Conservation (phyloP, 2,888 invertebrate genomes). For the Limnephilus marmoratus region DNA sequence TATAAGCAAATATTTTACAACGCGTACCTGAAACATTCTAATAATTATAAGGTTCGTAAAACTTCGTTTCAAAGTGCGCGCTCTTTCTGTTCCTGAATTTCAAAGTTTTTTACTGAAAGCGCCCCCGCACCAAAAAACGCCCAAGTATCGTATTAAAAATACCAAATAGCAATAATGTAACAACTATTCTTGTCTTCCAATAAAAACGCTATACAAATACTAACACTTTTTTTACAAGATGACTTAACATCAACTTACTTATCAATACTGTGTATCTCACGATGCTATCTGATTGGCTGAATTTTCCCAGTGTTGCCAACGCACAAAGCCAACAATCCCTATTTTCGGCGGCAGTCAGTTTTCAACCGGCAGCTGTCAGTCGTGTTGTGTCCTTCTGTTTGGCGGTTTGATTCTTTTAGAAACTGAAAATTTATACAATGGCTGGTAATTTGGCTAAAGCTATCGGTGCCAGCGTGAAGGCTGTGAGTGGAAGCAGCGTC, state of each 20-base stretch:
- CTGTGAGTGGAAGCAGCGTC: slow-evolving; percentile 67
- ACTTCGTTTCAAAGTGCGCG: neutral
- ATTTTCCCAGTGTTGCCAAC: slow-evolving; percentile 39
- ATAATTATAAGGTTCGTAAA: neutral
- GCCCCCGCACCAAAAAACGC: neutral
- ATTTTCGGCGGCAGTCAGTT: slow-evolving; percentile 45
- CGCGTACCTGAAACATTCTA: too few species aligned
- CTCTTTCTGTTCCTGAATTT: neutral
- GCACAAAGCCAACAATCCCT: neutral
- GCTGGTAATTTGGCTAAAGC: slow-evolving; percentile 72
- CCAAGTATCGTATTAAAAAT: neutral
- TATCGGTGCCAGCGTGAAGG: slow-evolving; percentile 69
- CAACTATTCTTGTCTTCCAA: neutral
- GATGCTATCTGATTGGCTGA: slow-evolving; percentile 39
- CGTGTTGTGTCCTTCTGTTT: slow-evolving; percentile 37
- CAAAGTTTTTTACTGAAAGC: neutral
- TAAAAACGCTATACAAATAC: neutral
- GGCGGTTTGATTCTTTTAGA: slow-evolving; percentile 18
- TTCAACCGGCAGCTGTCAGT: slow-evolving; percentile 48
- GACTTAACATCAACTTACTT: neutral
- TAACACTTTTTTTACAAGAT: neutral
- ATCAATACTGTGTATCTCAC: neutral
- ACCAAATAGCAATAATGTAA: neutral
- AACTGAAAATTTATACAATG: slow-evolving; percentile 68
- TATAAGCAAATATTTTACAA: too few species aligned